These are phyloP conservation scores for Eupelmus urozonus DNA, from an alignment of 2,888 invertebrate species.

Conservation along the genomic window DNA sequence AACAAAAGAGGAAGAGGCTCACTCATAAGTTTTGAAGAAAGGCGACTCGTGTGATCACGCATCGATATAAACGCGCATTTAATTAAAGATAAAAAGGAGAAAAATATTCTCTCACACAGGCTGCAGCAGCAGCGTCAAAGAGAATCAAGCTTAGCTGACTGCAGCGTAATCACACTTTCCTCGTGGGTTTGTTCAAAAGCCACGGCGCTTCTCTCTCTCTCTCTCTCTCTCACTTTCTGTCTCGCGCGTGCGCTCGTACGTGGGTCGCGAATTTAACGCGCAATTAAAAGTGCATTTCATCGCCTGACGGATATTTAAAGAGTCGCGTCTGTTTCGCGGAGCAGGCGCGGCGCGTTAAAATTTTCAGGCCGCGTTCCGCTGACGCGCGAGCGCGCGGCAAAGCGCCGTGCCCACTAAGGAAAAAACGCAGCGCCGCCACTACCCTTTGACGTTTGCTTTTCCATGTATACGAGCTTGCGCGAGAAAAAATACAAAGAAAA, in stretches of 20 bases:
- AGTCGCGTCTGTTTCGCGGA: constrained; percentile 45
- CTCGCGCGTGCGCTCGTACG: too few species aligned
- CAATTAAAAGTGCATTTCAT: constrained; percentile 73
- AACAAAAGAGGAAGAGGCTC: too few species aligned
- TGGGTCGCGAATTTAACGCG: constrained; percentile 70
- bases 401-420: not conserved
- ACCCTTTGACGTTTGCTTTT: constrained; percentile 45
- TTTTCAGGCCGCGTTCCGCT: not conserved
- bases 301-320: constrained; percentile 68
- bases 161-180: too few species aligned
- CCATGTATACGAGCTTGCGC: constrained; percentile 4
- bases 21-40: too few species aligned
- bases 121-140: too few species aligned
- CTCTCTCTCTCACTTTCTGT: not conserved
- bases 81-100: constrained; percentile 18
- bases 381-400: not conserved
- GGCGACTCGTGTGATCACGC: too few species aligned
- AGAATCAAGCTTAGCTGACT: not conserved
- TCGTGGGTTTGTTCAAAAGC: not conserved
- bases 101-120: not conserved
- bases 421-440: not conserved
- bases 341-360: constrained; percentile 1
- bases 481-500: constrained; percentile 6
- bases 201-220: not conserved
- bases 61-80: constrained; percentile 10